A percentile compares a stretch with the other conserved stretches of the same genome.
Conservation (phyloP, 2,113 vertebrate species). For the Saccopteryx bilineata region DNA sequence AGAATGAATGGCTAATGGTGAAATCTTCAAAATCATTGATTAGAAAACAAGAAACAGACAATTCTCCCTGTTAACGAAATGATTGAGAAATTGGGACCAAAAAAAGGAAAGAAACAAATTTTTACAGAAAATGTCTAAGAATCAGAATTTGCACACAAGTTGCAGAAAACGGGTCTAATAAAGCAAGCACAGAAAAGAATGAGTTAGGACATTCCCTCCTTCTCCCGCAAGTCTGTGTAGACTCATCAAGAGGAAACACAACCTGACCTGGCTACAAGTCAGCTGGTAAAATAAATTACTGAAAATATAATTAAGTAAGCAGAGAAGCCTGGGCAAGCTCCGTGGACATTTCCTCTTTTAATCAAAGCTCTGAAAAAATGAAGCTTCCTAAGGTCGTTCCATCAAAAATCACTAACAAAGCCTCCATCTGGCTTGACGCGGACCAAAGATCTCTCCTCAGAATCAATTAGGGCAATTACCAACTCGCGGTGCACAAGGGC, state of each 20-base stretch:
- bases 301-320: slow-evolving; percentile 77
- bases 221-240: background rate
- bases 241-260: slow-evolving; percentile 66
- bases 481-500: slow-evolving; percentile 5
- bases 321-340: slow-evolving; percentile 59
- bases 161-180: slow-evolving; percentile 54
- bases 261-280: slow-evolving; percentile 70
- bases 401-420: slow-evolving; percentile 68
- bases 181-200: slow-evolving; percentile 52
- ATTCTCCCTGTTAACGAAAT: background rate
- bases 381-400: slow-evolving; percentile 37
- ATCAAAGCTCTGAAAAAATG: slow-evolving; percentile 60
- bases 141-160: slow-evolving; percentile 38
- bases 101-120: slow-evolving; percentile 1
- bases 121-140: slow-evolving; percentile 56
- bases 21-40: slow-evolving; percentile 28
- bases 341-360: slow-evolving; percentile 47
- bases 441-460: background rate
- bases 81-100: background rate
- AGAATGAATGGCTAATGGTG: background rate
- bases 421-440: slow-evolving; percentile 40
- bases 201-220: slow-evolving; percentile 41
- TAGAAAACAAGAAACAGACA: background rate
- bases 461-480: slow-evolving; percentile 76
- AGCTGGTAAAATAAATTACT: slow-evolving; percentile 76